Conservation (phyloP, 1,140 invertebrate genomes). For the Vanessa atalanta region DNA sequence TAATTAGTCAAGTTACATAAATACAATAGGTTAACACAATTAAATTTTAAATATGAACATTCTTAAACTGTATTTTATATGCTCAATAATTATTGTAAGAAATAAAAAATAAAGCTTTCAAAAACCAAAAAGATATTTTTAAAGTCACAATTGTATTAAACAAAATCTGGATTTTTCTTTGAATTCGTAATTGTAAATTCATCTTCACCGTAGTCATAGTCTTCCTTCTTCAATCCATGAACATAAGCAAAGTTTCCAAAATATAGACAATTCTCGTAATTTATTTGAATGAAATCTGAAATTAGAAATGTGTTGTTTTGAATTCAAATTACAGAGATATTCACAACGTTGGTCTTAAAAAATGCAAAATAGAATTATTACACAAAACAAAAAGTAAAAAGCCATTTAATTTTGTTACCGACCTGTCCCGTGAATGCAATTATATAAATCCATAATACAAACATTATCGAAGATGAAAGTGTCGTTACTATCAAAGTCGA, state of each 20-base stretch:
- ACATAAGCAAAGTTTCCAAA: conserved; percentile 74
- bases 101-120: too few relatives aligned
- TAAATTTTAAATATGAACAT: too few relatives aligned
- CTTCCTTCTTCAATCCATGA: conserved; percentile 65
- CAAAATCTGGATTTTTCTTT: conserved; percentile 66
- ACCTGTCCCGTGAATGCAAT: conserved; percentile 69
- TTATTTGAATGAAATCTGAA: conserved; percentile 58
- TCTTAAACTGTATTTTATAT: neutral
- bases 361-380: too few relatives aligned
- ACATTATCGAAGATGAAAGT: conserved; percentile 73
- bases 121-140: too few relatives aligned
- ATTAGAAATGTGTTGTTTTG: neutral
- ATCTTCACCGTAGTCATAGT: conserved; percentile 66
- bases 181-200: conserved; percentile 50
- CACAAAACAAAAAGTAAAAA: too few relatives aligned
- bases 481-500: conserved; percentile 53
- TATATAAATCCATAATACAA: conserved; percentile 70
- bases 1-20: too few relatives aligned
- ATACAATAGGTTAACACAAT: too few relatives aligned
- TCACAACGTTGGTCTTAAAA: too few relatives aligned
- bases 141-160: conserved; percentile 21
- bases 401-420: conserved; percentile 14
- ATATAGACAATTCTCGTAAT: conserved; percentile 65
- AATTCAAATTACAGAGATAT: neutral
- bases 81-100: neutral